Evolutionary conservation across 2,888 invertebrate genomes (phyloP), one percentile per base, ranked within the genome.

Genomic region (Drosophila testacea): DNA sequence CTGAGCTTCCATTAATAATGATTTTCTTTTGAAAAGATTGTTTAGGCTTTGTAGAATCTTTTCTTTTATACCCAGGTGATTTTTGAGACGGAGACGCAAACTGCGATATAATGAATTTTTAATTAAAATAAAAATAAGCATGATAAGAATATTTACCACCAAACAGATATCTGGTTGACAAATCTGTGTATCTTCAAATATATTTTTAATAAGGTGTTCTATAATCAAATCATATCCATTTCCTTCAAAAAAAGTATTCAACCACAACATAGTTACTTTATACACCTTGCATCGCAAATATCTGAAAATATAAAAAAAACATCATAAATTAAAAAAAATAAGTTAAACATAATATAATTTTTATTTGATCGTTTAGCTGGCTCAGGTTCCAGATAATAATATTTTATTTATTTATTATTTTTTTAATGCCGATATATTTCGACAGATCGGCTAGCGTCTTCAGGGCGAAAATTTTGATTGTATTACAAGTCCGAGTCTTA

Each of bases 231-330:
- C 60, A 32, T 52, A 71, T 38, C 71, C 76, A 32, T 60, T 71
- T 38, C 76, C 76, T 41, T 75, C 76, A 27, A 11, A 48, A 28
- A 71, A 57, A 13, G 41, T 63, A 9, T 54, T 57, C 13, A 70
- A 36, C 75, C 76, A 75, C 6, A 71, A 28, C 0, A 22, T 61
- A n/a, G 48, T 57, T 5, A 70, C 63, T 44, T 47, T 41, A 42
- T 75, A 71, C 6, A 32, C 44, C 9, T 57, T 34, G n/a, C 36
- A 41, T 6, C 75, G 62, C n/a, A 75, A 54, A 30, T 61, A 57
- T n/a, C 75, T 75, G 22, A 4, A 75, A 60, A n/a, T 16, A 30
- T 30, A 39, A 16, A n/a, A 27, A 16, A 22, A 52, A 5, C 28
- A 6, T 16, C 9, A 28, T 16, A 5, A 22, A 2, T 22, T 22